Conservation (phyloP, 2,113 vertebrate species). For the Hippolais icterina region DNA sequence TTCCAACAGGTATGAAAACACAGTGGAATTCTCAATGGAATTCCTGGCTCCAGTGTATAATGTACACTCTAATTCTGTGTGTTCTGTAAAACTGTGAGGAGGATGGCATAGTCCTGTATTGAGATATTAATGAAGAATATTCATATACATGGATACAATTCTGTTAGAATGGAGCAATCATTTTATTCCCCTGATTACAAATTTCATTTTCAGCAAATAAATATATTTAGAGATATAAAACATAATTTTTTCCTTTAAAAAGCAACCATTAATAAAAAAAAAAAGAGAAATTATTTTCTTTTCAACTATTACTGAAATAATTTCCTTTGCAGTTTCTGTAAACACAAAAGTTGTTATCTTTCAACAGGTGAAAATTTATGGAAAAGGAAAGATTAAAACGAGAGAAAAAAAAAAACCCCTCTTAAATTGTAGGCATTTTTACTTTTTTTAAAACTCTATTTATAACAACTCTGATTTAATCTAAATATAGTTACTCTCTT, state of each 20-base stretch:
- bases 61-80: neutral
- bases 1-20: neutral
- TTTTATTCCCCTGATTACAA: neutral
- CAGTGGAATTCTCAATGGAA: neutral
- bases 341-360: neutral
- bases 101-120: too few species aligned
- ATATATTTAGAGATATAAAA: neutral
- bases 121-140: neutral
- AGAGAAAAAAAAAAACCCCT: neutral
- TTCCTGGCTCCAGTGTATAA: neutral
- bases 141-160: neutral
- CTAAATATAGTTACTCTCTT: neutral
- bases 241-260: accelerated
- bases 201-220: neutral
- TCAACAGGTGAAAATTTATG: neutral
- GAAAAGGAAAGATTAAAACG: neutral
- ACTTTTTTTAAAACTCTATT: neutral
- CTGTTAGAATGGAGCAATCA: accelerated
- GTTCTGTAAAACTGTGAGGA: neutral
- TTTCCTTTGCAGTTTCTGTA: neutral
- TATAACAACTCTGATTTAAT: neutral
- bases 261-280: neutral
- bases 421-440: neutral
- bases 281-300: neutral
- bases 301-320: neutral